A percentile compares a stretch with the other conserved stretches of the same genome.
These are phyloP conservation scores for Mya arenaria DNA, from an alignment of 1,140 invertebrate genomes.

Conservation along the genomic window DNA sequence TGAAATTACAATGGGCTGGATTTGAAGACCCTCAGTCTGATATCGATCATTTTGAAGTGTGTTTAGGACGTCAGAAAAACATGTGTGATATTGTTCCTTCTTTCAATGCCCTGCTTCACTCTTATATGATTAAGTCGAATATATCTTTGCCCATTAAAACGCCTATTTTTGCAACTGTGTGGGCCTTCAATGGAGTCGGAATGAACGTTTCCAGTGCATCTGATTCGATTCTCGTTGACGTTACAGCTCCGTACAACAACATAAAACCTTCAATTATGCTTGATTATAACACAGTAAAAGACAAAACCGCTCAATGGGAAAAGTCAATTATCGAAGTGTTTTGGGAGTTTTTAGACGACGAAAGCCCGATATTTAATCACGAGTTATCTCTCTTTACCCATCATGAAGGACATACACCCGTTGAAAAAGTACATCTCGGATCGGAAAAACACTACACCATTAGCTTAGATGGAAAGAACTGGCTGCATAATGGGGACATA, in stretches of 20 bases:
- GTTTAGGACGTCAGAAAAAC: constrained; percentile 8
- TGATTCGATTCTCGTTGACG: constrained; percentile 47
- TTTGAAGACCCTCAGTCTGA: constrained; percentile 59
- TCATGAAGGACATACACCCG: constrained; percentile 17
- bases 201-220: constrained; percentile 30
- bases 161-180: constrained; percentile 43
- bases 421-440: background rate
- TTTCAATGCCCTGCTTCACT: constrained; percentile 8
- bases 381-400: constrained; percentile 15
- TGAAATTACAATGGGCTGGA: constrained; percentile 47
- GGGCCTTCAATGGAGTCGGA: constrained; percentile 47
- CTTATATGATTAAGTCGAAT: constrained; percentile 1
- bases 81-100: constrained; percentile 43
- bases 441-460: background rate
- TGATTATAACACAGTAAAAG: background rate
- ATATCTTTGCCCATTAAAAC: constrained; percentile 23
- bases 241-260: background rate
- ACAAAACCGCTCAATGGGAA: constrained; percentile 41
- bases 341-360: constrained; percentile 23
- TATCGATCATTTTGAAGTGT: constrained; percentile 52
- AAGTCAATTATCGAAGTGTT: background rate
- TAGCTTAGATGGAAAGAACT: constrained; percentile 1
- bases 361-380: constrained; percentile 9
- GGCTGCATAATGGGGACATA: constrained; percentile 18
- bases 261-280: background rate